Percentiles rank a stretch among this genome's conserved stretches.
These are phyloP conservation scores for Ctenodactylus gundi DNA, from an alignment of 2,113 vertebrate species.

Conservation along the genomic window DNA sequence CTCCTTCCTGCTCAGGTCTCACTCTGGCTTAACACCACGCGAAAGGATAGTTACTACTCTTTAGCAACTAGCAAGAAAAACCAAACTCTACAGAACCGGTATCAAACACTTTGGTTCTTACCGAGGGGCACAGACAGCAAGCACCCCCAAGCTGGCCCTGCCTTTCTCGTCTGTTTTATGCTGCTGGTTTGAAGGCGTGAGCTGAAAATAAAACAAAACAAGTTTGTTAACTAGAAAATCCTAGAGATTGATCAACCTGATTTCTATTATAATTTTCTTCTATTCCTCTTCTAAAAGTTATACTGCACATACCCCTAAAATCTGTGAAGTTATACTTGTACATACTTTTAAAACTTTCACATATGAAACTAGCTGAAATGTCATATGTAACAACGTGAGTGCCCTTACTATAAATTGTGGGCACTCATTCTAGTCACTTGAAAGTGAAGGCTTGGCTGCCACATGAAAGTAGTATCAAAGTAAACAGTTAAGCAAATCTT, in stretches of 20 bases:
- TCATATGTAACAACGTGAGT: background rate
- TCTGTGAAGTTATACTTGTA: too few relatives aligned
- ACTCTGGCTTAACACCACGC: background rate
- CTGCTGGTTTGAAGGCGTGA: constrained; percentile 80
- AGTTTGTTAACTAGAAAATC: constrained; percentile 57
- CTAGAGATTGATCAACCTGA: background rate
- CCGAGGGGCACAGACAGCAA: constrained; percentile 87
- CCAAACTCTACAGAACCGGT: background rate
- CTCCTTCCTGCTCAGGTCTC: background rate
- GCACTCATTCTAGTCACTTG: background rate
- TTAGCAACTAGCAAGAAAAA: constrained; percentile 32
- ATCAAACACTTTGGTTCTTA: constrained; percentile 83
- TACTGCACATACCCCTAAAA: background rate
- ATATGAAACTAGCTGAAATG: background rate
- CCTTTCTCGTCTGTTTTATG: constrained; percentile 88
- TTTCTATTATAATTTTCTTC: background rate
- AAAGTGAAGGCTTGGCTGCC: background rate
- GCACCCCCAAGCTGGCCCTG: constrained; percentile 86
- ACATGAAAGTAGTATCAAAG: too few relatives aligned
- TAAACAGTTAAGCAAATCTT: too few relatives aligned
- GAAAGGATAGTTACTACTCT: background rate
- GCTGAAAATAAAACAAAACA: constrained; percentile 77
- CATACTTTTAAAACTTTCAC: background rate
- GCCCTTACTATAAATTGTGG: too few relatives aligned
- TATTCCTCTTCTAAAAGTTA: background rate